phyloP scores from a whole-genome alignment of 2,888 invertebrate genomes.

The Allacma fusca region DNA sequence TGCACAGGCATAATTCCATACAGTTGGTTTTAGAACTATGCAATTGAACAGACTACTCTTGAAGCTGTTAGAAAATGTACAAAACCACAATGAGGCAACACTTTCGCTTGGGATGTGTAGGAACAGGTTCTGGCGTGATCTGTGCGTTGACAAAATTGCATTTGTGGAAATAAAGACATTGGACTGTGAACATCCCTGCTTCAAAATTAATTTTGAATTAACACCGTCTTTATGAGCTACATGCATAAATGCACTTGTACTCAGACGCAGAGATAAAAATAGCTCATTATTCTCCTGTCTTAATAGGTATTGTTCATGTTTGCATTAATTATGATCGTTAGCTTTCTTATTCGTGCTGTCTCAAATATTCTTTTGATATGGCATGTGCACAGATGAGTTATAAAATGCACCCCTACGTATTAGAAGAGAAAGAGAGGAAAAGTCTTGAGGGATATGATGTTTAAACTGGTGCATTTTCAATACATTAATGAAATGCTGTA shows the following conservation, averaged over 20 bases:
- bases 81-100: slow-evolving; percentile 12
- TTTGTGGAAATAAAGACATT: slow-evolving; percentile 16
- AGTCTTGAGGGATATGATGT: not conserved
- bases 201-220: not conserved
- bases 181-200: not conserved
- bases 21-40: too few species aligned
- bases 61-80: not conserved
- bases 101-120: not conserved
- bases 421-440: not conserved
- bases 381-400: not conserved
- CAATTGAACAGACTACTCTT: not conserved
- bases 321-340: slow-evolving; percentile 3
- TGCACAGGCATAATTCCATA: not conserved
- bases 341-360: slow-evolving; percentile 1
- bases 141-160: not conserved
- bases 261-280: not conserved
- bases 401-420: not conserved
- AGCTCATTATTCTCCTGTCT: not conserved
- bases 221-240: not conserved
- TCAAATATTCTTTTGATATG: not conserved
- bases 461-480: not conserved
- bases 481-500: not conserved
- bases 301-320: not conserved
- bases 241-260: not conserved
- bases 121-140: not conserved